These are phyloP conservation scores for Lasioglossum pauxillum DNA, from an alignment of 2,888 invertebrate species.

Conservation along the genomic window DNA sequence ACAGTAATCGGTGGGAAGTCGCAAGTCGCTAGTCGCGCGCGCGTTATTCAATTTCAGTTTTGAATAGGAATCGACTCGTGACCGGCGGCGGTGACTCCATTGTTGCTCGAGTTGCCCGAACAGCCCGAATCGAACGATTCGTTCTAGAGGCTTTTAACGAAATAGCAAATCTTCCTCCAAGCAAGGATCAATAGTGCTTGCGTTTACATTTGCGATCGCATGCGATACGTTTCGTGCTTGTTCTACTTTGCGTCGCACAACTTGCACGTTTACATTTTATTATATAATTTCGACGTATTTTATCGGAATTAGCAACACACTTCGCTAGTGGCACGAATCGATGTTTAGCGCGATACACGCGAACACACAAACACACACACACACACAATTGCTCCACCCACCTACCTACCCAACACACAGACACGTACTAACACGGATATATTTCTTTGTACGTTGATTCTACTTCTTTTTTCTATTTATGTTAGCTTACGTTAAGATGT, in stretches of 20 bases:
- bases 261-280: slow-evolving; percentile 45
- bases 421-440: not conserved
- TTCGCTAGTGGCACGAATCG: slow-evolving; percentile 23
- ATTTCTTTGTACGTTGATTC: slow-evolving; percentile 36
- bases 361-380: not conserved
- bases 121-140: not conserved
- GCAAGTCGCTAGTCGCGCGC: not conserved
- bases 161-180: not conserved
- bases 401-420: not conserved
- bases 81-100: not conserved
- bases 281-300: slow-evolving; percentile 30
- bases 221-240: slow-evolving; percentile 49
- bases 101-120: not conserved
- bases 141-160: not conserved
- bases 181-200: slow-evolving; percentile 40
- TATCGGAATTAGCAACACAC: slow-evolving; percentile 33
- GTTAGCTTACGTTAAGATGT: slow-evolving; percentile 35
- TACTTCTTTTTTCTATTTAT: slow-evolving; percentile 42
- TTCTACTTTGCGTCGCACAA: slow-evolving; percentile 40
- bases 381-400: not conserved
- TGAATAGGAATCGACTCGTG: not conserved
- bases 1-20: not conserved
- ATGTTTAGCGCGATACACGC: slow-evolving; percentile 38
- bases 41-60: not conserved
- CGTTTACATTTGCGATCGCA: slow-evolving; percentile 44